phyloP scores from a whole-genome alignment of 2,797 vertebrate species.

The Rhinophrynus dorsalis region DNA sequence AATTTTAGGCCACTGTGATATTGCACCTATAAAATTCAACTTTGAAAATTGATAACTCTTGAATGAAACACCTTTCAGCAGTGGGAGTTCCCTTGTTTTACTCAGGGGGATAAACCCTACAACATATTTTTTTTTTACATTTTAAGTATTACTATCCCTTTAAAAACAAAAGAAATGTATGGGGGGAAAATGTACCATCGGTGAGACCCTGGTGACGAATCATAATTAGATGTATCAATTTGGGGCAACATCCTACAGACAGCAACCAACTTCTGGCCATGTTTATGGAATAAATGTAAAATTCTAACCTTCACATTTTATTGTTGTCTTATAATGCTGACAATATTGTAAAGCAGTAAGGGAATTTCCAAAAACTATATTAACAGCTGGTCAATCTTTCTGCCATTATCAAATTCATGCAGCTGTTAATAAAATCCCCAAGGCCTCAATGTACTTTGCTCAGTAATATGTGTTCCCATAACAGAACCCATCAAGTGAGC shows the following conservation, averaged over 20 bases:
- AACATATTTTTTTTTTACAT: too few relatives aligned
- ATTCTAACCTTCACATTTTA: constrained; percentile 20
- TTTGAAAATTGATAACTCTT: too few relatives aligned
- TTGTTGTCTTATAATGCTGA: constrained; percentile 19
- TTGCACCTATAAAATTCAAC: too few relatives aligned
- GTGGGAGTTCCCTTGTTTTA: too few relatives aligned
- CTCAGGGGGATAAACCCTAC: too few relatives aligned
- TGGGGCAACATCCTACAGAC: not conserved
- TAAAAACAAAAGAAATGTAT: too few relatives aligned
- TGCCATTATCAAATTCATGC: constrained; percentile 53
- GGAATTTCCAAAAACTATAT: constrained; percentile 18
- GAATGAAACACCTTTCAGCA: too few relatives aligned
- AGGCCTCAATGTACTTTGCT: constrained; percentile 51
- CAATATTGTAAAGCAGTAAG: constrained; percentile 17
- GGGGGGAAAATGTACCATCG: too few relatives aligned
- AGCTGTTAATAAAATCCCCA: constrained; percentile 57
- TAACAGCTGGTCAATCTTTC: constrained; percentile 48
- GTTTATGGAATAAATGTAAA: constrained; percentile 10
- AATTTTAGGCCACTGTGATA: too few relatives aligned
- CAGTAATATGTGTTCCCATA: constrained; percentile 55
- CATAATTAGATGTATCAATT: constrained; percentile 8
- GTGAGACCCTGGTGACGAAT: too few relatives aligned
- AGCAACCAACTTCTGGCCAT: not conserved
- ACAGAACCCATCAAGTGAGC: constrained; percentile 49
- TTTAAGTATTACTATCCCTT: too few relatives aligned